Evolutionary conservation across 2,888 invertebrate species (phyloP), one percentile per base, ranked within the genome.

Genomic region (Andrena fulva): DNA sequence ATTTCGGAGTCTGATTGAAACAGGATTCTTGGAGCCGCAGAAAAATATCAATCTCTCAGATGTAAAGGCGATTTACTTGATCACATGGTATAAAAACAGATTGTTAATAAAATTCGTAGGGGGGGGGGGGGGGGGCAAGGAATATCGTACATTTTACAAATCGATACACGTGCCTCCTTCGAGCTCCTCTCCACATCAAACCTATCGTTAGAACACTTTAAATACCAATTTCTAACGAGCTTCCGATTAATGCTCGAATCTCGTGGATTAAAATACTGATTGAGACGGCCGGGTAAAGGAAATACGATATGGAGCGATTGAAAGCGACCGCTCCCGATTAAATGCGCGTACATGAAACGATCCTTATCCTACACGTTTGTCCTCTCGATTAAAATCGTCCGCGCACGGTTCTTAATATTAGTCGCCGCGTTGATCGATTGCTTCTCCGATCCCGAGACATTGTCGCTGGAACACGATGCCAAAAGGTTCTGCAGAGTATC

Each of bases 81-180:
- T 80, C 75, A 71, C 75, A 68, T 71, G 70, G 70, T 80, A 82
- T 82, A 82, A 82, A 82, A 82, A 80, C 81, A 80, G 63, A 5
- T 59, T 75, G 54, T 80, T 68, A 29, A 68, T 80, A 70, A 80
- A 80, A 80, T 48, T 75, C 69, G 24, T 70, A 67, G 5, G 24
- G 27, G 12, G 16, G 12, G 16, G 12, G n/a, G n/a, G n/a, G n/a
- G n/a, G 3, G 54, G 56, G 59, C 33, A 33, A 54, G 42, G 56
- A n/a, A 20, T 56, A 48, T 16, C 35, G 67, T 48, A 70, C 56
- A 29, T 63, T 63, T 56, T 48, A 24, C 50, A 35, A 77, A 35
- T 24, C 3, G 74, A 20, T 79, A 33, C 20, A 29, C 12, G 16
- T 16, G 16, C 62, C n/a, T 29, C 35, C 33, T 42, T 7, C 64